Conservation (phyloP, 1,140 invertebrate species). For the Macrotrachela quadricornifera region DNA sequence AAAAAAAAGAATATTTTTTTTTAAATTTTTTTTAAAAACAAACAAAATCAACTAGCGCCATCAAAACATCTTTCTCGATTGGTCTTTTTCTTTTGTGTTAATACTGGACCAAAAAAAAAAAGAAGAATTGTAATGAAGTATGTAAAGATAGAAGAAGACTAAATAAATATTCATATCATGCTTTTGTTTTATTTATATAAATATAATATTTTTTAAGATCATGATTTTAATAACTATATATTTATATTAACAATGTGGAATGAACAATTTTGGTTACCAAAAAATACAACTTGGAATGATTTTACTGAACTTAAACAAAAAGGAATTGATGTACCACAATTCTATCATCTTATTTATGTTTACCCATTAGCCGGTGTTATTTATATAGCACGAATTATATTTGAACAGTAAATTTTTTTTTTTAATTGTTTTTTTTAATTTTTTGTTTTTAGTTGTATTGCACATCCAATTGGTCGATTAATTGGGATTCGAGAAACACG, state of each 20-base stretch:
- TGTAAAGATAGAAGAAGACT: no score
- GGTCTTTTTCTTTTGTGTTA: no score
- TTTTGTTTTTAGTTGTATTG: not conserved
- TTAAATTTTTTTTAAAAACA: no score
- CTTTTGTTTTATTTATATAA: no score
- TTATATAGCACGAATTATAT: not conserved
- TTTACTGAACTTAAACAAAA: not conserved
- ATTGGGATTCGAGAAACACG: not conserved
- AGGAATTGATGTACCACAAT: not conserved
- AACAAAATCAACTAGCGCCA: no score
- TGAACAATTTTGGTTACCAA: not conserved
- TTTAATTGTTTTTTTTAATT: not conserved
- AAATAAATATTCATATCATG: no score
- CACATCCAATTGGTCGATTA: not conserved
- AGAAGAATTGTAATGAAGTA: no score
- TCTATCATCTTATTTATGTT: not conserved
- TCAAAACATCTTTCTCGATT: no score
- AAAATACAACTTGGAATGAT: slow-evolving; percentile 1
- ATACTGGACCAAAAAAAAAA: no score
- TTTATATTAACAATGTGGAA: not conserved
- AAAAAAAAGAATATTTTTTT: no score
- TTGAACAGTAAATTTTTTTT: not conserved
- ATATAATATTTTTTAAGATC: no score
- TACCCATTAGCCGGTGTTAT: not conserved
- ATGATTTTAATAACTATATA: no score